Percentiles rank a stretch among this genome's conserved stretches.
phyloP scores from a whole-genome alignment of 2,113 vertebrate species.

The Manacus vitellinus region DNA sequence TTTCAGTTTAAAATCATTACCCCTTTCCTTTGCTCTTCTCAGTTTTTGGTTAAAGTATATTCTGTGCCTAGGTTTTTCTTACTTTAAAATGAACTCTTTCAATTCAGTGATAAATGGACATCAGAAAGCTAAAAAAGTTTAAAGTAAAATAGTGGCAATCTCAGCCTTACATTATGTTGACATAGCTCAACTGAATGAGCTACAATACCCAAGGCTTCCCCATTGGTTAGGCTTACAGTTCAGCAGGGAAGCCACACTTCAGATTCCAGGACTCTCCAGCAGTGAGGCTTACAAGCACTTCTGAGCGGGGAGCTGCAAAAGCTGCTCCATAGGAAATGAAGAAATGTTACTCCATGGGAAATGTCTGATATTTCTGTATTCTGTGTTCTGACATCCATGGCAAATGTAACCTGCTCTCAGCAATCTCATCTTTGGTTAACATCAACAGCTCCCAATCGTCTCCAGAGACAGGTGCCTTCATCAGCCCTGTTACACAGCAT shows the following conservation, averaged over 20 bases:
- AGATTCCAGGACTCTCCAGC: too few species aligned
- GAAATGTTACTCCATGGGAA: neutral
- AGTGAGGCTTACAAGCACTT: neutral
- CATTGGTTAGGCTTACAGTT: neutral
- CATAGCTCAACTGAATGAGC: neutral
- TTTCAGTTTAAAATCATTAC: neutral
- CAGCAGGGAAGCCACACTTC: neutral
- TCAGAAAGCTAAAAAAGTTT: neutral
- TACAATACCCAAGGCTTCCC: neutral
- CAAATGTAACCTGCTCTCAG: neutral
- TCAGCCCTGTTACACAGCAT: neutral
- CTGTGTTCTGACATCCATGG: fast-evolving
- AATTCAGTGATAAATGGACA: neutral
- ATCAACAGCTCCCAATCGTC: neutral
- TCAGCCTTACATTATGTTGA: neutral
- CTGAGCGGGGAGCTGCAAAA: neutral
- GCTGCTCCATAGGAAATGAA: neutral
- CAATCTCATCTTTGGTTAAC: neutral
- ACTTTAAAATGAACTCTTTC: neutral
- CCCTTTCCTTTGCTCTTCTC: neutral
- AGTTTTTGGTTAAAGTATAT: neutral
- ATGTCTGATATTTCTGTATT: neutral
- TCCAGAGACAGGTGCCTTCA: neutral
- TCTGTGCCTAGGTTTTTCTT: neutral
- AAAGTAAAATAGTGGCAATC: neutral